These are phyloP conservation scores for Drosophila aldrichi DNA, from an alignment of 2,888 invertebrate genomes.

Conservation along the genomic window DNA sequence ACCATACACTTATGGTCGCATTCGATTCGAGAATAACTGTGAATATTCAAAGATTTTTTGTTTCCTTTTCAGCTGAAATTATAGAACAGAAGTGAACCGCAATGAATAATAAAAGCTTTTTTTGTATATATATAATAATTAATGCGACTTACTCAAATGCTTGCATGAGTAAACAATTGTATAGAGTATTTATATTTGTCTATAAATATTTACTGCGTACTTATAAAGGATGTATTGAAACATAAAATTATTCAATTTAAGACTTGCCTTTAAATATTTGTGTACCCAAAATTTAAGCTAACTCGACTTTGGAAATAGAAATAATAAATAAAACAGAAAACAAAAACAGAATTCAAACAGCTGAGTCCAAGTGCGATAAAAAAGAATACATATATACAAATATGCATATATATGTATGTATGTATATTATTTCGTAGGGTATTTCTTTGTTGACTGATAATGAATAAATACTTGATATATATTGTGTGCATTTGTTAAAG, in stretches of 20 bases:
- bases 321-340: not conserved
- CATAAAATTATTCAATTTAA: no score
- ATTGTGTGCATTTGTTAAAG: not conserved
- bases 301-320: not conserved
- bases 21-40: conserved; percentile 17
- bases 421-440: not conserved
- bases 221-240: not conserved
- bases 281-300: no score
- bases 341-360: not conserved
- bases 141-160: not conserved
- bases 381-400: not conserved
- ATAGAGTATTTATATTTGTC: not conserved
- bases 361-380: not conserved
- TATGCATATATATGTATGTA: no score
- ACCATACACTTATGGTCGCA: not conserved
- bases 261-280: no score
- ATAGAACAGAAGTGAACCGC: conserved; percentile 10
- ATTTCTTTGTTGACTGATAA: not conserved
- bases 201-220: not conserved
- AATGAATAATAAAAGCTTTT: conserved; percentile 27
- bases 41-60: not conserved
- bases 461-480: no score
- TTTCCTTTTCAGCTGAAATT: not conserved
- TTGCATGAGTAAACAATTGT: not conserved
- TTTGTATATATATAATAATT: not conserved